These are phyloP conservation scores for Agonopterix subpropinquella DNA, from an alignment of 2,888 invertebrate genomes.

Conservation along the genomic window DNA sequence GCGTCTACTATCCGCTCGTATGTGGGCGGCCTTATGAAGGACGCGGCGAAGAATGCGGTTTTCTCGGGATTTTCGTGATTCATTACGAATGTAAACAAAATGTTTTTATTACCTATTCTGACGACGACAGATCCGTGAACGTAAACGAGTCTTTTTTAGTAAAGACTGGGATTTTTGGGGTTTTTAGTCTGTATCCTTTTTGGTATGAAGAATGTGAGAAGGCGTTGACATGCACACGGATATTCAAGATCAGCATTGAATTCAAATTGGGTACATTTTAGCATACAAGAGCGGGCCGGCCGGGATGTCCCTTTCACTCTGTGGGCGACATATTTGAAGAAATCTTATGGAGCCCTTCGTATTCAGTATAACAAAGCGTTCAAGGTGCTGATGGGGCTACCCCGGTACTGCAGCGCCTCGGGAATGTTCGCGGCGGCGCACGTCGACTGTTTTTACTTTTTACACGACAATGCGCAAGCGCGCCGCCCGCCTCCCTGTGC, in stretches of 20 bases:
- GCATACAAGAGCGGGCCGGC: no score
- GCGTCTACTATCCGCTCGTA: slow-evolving; percentile 10
- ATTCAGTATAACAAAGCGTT: no score
- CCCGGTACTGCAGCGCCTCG: no score
- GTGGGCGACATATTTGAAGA: no score
- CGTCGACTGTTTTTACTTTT: no score
- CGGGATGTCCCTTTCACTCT: no score
- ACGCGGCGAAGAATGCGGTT: slow-evolving; percentile 14
- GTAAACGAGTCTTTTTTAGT: not conserved
- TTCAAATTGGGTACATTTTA: not conserved
- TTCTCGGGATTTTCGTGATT: slow-evolving; percentile 56
- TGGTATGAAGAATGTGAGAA: not conserved
- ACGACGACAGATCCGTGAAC: slow-evolving; percentile 46
- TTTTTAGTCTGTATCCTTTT: not conserved
- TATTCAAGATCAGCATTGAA: not conserved
- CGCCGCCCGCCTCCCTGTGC: no score
- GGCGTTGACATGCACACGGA: not conserved
- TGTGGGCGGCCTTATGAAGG: slow-evolving; percentile 40
- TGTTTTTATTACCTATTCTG: slow-evolving; percentile 36
- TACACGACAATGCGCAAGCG: no score
- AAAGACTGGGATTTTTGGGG: not conserved
- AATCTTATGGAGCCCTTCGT: no score
- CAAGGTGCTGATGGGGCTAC: no score
- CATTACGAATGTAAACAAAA: slow-evolving; percentile 60
- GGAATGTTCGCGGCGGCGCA: no score